Base-by-base conservation (phyloP, 2,113 vertebrate genomes). In the Myotis davidii region DNA sequence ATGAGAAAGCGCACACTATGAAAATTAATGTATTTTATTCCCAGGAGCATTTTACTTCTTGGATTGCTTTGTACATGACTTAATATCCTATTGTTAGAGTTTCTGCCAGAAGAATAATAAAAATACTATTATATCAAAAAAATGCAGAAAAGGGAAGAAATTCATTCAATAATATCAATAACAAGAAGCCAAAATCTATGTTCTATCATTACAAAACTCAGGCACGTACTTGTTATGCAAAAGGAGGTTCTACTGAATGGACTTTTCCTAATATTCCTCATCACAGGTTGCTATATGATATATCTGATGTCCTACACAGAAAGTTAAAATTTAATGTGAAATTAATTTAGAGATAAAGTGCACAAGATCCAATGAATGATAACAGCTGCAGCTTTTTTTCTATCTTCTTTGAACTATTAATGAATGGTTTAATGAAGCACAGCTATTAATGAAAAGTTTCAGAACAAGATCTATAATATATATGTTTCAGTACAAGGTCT, bases 31-130 rank as follows among this genome's bases (percentile, higher is more conserved):
- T 89, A 94, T 74, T 64, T 2, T 45, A 77, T 85, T 97, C 76
- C 72, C 42, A 88, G 61, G 37, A 48, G 59, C 34, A 92, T 94
- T 91, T 96, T 69, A 96, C 67, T 59, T 90, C 0, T 2, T 37
- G 13, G 32, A 86, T 56, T 95, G 81, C 74, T 97, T 93, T 92
- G 96, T 70, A 83, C 8, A 89, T 69, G 14, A 77, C 32, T 89
- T 23, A 92, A 96, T 94, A 94, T 82, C 61, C n/a, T 81, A 42
- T 54, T 77, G 52, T 29, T 81, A 92, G 85, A 76, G 74, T 50
- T 82, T 67, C 45, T 50, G n/a, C 13, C 76, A 94, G 69, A 82
- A 87, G 20, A 54, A 9, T 70, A 65, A 77, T 20, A 77, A 97
- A 95, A 64, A 96, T n/a, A 3, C 39, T 86, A 64, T 81, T 64